Conservation (phyloP, 2,797 vertebrate species). For the Gymnoscopelus microlampas region DNA sequence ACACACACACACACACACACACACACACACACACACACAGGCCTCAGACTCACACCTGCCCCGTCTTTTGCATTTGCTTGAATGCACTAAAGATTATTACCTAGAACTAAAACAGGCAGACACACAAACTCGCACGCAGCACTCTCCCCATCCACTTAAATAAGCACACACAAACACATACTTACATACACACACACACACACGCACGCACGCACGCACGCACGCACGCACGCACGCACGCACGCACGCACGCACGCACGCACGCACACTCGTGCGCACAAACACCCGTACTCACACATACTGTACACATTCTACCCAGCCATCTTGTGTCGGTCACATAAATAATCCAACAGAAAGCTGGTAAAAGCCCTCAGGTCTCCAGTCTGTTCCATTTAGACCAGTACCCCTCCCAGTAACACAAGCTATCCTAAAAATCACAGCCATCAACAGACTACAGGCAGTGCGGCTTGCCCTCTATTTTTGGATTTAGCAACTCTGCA, state of each 20-base stretch:
- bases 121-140: not conserved
- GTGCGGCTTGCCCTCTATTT: slow-evolving; percentile 24
- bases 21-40: not conserved
- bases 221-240: not conserved
- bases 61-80: too few relatives aligned
- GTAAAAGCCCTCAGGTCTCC: slow-evolving; percentile 48
- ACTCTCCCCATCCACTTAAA: too few relatives aligned
- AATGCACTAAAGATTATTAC: too few relatives aligned
- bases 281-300: not conserved
- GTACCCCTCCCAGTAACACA: slow-evolving; percentile 21
- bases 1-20: not conserved
- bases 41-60: not conserved
- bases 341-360: slow-evolving; percentile 62
- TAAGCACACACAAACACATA: not conserved
- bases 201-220: not conserved
- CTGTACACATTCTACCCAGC: not conserved
- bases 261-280: slow-evolving; percentile 8
- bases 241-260: slow-evolving; percentile 3
- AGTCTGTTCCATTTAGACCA: slow-evolving; percentile 14
- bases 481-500: slow-evolving; percentile 12
- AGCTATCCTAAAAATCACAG: slow-evolving; percentile 39
- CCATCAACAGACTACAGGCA: not conserved
- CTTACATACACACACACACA: not conserved
- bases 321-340: slow-evolving; percentile 47
- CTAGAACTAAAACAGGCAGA: not conserved